These are phyloP conservation scores for Zaprionus ghesquierei DNA, from an alignment of 1,140 invertebrate species.

Conservation along the genomic window DNA sequence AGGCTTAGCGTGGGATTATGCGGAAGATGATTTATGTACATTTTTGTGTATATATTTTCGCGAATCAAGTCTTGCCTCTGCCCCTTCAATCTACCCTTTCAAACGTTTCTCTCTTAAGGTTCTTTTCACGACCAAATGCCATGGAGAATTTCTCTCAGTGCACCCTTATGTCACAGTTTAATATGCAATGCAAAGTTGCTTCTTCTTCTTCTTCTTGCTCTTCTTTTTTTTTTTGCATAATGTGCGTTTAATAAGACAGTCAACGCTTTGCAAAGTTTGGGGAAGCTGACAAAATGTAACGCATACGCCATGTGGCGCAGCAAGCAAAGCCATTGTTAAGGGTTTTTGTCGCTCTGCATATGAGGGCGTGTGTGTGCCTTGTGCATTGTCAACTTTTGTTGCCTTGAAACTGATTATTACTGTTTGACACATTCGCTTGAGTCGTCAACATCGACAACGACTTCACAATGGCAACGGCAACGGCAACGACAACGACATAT, in stretches of 20 bases:
- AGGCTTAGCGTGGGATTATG: neutral
- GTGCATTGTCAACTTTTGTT: slow-evolving; percentile 46
- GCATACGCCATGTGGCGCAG: slow-evolving; percentile 56
- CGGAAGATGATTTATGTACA: neutral
- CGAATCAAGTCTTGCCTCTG: too few relatives aligned
- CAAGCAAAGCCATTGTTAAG: slow-evolving; percentile 37
- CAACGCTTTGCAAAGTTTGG: slow-evolving; percentile 24
- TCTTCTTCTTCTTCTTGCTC: too few relatives aligned
- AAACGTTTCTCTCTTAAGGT: neutral
- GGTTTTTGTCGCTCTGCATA: slow-evolving; percentile 8
- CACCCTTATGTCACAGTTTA: slow-evolving; percentile 46
- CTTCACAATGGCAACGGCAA: slow-evolving; percentile 21
- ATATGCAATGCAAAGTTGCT: slow-evolving; percentile 52
- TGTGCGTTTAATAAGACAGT: slow-evolving; percentile 55
- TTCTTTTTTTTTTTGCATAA: slow-evolving; percentile 58
- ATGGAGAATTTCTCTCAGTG: slow-evolving; percentile 23
- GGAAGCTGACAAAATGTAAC: slow-evolving; percentile 56
- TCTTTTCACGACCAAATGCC: neutral
- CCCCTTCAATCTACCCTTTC: too few relatives aligned
- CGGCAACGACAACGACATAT: slow-evolving; percentile 23
- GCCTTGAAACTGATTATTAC: slow-evolving; percentile 76
- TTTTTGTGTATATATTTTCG: neutral
- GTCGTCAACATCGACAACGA: slow-evolving; percentile 33
- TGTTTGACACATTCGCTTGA: slow-evolving; percentile 66
- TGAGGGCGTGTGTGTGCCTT: slow-evolving; percentile 12